Percentiles rank a stretch among this genome's conserved stretches.
These are phyloP conservation scores for Aleiodes leptofemur DNA, from an alignment of 2,888 invertebrate genomes.

Conservation along the genomic window DNA sequence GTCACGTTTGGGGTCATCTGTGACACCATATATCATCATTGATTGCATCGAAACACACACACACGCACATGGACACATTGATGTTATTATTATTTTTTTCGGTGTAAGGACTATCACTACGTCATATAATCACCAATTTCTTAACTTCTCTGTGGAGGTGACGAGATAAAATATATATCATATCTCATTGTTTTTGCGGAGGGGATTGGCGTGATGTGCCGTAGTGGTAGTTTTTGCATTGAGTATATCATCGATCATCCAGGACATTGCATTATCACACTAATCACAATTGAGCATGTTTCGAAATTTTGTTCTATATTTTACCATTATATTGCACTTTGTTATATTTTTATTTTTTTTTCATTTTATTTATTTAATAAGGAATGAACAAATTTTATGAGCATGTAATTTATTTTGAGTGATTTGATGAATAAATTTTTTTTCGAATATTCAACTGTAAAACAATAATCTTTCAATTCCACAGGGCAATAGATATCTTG, in stretches of 20 bases:
- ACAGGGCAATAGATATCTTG: too few species aligned
- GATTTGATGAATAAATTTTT: conserved; percentile 12
- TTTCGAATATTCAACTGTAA: neutral
- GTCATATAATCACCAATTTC: conserved; percentile 63
- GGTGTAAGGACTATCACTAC: conserved; percentile 64
- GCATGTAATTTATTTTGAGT: conserved; percentile 1
- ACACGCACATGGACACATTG: conserved; percentile 23
- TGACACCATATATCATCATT: conserved; percentile 40
- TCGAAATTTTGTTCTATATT: neutral
- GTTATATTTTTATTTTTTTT: neutral
- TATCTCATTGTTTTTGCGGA: conserved; percentile 48
- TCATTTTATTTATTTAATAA: neutral
- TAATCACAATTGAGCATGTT: conserved; percentile 21
- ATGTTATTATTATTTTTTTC: conserved; percentile 45
- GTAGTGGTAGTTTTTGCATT: conserved; percentile 68
- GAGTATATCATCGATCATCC: conserved; percentile 60
- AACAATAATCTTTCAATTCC: too few species aligned
- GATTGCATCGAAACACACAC: conserved; percentile 36
- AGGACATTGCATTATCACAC: conserved; percentile 23
- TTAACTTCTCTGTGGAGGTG: conserved; percentile 47
- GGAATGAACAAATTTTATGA: neutral
- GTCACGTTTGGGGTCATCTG: conserved; percentile 33
- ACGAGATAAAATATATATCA: conserved; percentile 37
- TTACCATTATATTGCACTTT: conserved; percentile 17
- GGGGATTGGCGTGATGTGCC: conserved; percentile 69